Evolutionary conservation across 1,140 invertebrate genomes (phyloP).

Genomic region (Zaprionus kolodkinae): DNA sequence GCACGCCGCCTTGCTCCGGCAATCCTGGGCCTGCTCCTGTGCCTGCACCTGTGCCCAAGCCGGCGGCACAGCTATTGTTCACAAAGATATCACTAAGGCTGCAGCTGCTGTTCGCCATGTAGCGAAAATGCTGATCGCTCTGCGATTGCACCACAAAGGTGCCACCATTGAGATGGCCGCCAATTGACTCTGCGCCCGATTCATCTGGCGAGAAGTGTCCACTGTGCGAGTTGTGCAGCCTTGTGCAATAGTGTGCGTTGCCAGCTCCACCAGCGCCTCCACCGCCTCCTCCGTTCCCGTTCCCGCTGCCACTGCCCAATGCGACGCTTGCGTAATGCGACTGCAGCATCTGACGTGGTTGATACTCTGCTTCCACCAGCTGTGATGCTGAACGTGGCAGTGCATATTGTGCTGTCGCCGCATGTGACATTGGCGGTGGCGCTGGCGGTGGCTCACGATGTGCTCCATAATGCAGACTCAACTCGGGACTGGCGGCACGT

Average conservation of each 20-base stretch:
- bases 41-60: constrained; percentile 18
- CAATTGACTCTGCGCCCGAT: constrained; percentile 4
- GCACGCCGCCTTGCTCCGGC: not conserved
- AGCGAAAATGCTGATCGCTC: constrained; percentile 81
- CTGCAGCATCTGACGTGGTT: constrained; percentile 30
- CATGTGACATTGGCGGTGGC: constrained; percentile 51
- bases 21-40: not conserved
- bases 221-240: constrained; percentile 59
- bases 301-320: constrained; percentile 26
- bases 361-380: constrained; percentile 62
- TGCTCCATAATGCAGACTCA: constrained; percentile 84
- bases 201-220: constrained; percentile 52
- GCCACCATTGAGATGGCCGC: constrained; percentile 12
- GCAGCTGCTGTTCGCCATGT: constrained; percentile 75
- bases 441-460: constrained; percentile 47
- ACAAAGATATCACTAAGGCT: constrained; percentile 83
- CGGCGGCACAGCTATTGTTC: constrained; percentile 69
- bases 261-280: constrained; percentile 34
- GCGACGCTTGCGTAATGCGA: constrained; percentile 65
- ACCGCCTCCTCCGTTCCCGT: not conserved
- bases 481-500: constrained; percentile 89
- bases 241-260: constrained; percentile 55
- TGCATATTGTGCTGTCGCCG: constrained; percentile 12
- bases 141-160: constrained; percentile 63
- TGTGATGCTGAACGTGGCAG: constrained; percentile 78